Evolutionary conservation across 2,888 invertebrate genomes (phyloP).

Genomic region (Mythimna albipuncta): DNA sequence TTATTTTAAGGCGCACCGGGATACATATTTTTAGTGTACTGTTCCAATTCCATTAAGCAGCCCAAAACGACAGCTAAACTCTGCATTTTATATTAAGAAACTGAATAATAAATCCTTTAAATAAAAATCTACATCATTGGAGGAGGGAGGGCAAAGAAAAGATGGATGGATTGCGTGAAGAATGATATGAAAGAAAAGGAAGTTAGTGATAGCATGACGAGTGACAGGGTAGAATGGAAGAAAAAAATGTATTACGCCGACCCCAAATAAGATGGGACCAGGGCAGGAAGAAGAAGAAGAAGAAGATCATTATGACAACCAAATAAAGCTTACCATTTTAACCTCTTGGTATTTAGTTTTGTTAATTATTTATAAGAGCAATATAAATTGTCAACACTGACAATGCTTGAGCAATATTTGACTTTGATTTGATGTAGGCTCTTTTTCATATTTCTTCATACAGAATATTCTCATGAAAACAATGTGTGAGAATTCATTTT

Average conservation of each 20-base stretch:
- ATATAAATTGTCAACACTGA: not conserved
- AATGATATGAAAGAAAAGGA: too few species aligned
- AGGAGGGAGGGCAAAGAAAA: too few species aligned
- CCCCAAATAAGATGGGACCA: too few species aligned
- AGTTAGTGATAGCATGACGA: too few species aligned
- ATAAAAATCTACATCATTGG: not conserved
- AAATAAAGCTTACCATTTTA: not conserved
- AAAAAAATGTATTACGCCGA: too few species aligned
- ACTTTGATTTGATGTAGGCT: not conserved
- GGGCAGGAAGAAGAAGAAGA: too few species aligned
- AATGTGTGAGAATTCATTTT: not conserved
- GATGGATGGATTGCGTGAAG: too few species aligned
- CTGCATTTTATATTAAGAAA: constrained; percentile 3
- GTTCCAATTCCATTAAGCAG: not conserved
- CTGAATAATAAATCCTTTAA: not conserved
- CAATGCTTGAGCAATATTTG: not conserved
- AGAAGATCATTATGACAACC: not conserved
- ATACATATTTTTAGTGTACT: not conserved
- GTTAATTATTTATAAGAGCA: too few species aligned
- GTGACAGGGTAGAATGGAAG: too few species aligned
- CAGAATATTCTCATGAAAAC: not conserved
- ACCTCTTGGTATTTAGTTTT: not conserved
- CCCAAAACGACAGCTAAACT: not conserved
- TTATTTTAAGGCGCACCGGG: not conserved
- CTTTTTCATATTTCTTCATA: not conserved